phyloP scores from a whole-genome alignment of 2,797 vertebrate genomes.

The Bradypodion pumilum region DNA sequence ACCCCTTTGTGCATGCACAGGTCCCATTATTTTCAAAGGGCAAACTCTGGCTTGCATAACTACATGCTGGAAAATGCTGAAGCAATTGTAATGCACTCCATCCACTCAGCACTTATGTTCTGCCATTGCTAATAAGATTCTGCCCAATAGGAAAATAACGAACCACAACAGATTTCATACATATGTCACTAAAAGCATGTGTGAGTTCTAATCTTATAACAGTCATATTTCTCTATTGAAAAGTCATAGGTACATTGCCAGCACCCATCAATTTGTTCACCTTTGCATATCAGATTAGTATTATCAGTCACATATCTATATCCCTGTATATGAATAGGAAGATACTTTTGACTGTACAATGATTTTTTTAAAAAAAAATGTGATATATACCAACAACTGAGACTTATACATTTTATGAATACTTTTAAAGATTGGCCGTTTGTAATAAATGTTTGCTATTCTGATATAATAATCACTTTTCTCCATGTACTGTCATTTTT shows the following conservation, averaged over 20 bases:
- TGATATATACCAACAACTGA: neutral
- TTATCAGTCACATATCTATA: neutral
- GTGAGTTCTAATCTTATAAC: neutral
- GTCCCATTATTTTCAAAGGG: too few relatives aligned
- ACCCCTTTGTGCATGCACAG: too few relatives aligned
- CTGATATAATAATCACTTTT: neutral
- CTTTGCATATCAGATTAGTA: neutral
- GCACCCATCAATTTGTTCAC: neutral
- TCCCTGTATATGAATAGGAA: neutral
- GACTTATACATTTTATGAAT: conserved; percentile 1
- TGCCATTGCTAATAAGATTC: too few relatives aligned
- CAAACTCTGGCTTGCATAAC: too few relatives aligned
- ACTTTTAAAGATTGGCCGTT: neutral
- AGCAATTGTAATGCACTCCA: too few relatives aligned
- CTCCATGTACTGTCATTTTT: neutral
- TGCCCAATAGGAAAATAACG: neutral
- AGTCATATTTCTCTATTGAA: neutral
- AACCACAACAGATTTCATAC: neutral
- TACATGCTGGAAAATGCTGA: too few relatives aligned
- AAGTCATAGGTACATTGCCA: neutral
- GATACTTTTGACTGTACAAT: neutral
- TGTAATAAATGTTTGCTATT: conserved; percentile 8
- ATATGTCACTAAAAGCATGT: neutral
- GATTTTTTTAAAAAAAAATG: neutral
- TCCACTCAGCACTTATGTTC: too few relatives aligned